These are phyloP conservation scores for Pseudochirops corinnae DNA, from an alignment of 2,797 vertebrate species.

Conservation along the genomic window DNA sequence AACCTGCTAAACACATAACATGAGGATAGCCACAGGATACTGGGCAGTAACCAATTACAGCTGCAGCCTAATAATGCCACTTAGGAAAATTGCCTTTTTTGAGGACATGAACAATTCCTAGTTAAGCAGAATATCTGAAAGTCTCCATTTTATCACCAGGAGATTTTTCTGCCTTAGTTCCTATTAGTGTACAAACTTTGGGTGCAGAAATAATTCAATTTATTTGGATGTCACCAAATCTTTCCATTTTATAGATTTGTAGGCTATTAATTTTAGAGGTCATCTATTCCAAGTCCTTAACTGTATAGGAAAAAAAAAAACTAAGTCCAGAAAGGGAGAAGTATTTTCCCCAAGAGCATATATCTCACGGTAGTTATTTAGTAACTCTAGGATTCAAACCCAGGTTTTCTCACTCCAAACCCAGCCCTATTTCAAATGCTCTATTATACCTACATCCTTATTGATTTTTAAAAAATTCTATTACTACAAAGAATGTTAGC, in stretches of 20 bases:
- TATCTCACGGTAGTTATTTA: background rate
- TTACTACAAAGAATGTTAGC: background rate
- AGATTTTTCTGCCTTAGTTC: background rate
- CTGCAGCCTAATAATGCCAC: conserved; percentile 9
- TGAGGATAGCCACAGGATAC: conserved; percentile 51
- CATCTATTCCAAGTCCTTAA: too few relatives aligned
- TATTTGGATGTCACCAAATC: background rate
- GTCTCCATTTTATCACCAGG: background rate
- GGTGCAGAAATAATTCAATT: background rate
- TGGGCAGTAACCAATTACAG: conserved; percentile 45
- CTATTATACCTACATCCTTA: background rate
- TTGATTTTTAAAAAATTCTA: background rate
- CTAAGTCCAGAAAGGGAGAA: background rate
- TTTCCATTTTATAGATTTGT: background rate
- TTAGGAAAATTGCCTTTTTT: background rate
- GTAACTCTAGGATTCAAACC: background rate
- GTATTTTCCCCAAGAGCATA: background rate
- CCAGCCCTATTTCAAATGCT: background rate
- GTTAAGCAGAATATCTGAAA: conserved; percentile 50
- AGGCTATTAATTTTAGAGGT: background rate
- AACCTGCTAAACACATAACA: conserved; percentile 62
- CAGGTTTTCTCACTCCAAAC: background rate
- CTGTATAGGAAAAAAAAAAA: background rate
- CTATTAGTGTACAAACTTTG: background rate
- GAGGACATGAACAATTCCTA: background rate